phyloP scores from a whole-genome alignment of 2,113 vertebrate species.

The Cyanistes caeruleus region DNA sequence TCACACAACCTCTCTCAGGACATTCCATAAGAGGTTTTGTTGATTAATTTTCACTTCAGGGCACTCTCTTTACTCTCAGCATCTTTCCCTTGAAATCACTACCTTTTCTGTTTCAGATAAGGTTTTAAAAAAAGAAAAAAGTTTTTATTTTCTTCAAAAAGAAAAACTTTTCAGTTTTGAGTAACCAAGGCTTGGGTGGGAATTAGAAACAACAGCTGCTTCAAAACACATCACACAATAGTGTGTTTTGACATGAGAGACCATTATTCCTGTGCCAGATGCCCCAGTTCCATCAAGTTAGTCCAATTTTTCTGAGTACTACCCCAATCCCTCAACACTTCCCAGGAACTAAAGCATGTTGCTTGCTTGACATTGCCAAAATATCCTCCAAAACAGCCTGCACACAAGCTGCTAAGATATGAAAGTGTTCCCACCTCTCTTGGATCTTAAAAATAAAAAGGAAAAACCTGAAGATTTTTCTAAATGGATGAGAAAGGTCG shows the following conservation, averaged over 20 bases:
- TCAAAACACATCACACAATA: not conserved
- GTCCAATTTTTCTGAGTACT: conserved; percentile 7
- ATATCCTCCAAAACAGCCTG: conserved; percentile 43
- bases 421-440: conserved; percentile 35
- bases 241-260: conserved; percentile 41
- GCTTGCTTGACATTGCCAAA: conserved; percentile 49
- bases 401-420: conserved; percentile 58
- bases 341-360: conserved; percentile 2
- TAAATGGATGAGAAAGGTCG: not conserved
- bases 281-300: conserved; percentile 26
- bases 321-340: conserved; percentile 37
- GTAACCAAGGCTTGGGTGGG: not conserved
- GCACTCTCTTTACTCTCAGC: not conserved
- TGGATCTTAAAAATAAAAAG: conserved; percentile 32
- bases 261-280: conserved; percentile 30
- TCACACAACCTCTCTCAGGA: not conserved
- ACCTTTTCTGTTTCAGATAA: not conserved
- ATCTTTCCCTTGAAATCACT: not conserved
- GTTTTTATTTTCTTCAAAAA: too few relatives aligned
- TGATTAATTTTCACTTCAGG: not conserved
- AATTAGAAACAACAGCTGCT: conserved; percentile 40
- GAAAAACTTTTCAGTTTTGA: not conserved
- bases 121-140: too few relatives aligned
- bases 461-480: conserved; percentile 11
- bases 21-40: not conserved